Percentiles rank a stretch among this genome's conserved stretches.
phyloP scores from a whole-genome alignment of 2,888 invertebrate species.

The Alcis repandata region DNA sequence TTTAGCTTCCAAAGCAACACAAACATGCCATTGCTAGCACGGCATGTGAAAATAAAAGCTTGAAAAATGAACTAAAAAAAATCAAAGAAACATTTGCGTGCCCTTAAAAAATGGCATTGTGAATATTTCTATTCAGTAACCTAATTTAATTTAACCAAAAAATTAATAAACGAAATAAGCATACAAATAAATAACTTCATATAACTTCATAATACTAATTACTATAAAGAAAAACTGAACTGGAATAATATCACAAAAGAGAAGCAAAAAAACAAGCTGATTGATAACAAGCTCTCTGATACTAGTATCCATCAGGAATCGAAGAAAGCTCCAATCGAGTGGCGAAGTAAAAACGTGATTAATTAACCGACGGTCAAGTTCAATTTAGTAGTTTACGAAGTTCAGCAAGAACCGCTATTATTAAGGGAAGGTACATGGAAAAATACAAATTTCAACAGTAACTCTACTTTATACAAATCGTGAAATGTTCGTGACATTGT shows the following conservation, averaged over 20 bases:
- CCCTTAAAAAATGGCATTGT: no score
- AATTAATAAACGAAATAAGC: no score
- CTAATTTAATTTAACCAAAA: no score
- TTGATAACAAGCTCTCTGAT: constrained; percentile 14
- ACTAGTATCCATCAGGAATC: constrained; percentile 40
- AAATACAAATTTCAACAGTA: constrained; percentile 12
- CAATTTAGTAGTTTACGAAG: constrained; percentile 41
- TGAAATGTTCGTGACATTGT: no score
- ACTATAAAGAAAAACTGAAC: not conserved
- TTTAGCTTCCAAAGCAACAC: no score
- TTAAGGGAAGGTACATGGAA: constrained; percentile 6
- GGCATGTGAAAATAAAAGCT: no score
- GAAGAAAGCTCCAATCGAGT: constrained; percentile 39
- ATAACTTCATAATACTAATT: not conserved
- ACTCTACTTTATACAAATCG: not conserved
- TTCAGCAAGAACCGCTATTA: constrained; percentile 32
- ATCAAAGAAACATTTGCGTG: no score
- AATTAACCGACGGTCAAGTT: constrained; percentile 44
- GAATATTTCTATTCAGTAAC: no score
- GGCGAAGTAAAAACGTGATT: constrained; percentile 48
- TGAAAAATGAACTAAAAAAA: no score
- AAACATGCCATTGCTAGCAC: no score
- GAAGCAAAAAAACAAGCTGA: constrained; percentile 2
- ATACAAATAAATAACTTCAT: no score
- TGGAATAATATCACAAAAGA: not conserved